Conservation (phyloP, 2,888 invertebrate genomes). For the Aplocera efformata region DNA sequence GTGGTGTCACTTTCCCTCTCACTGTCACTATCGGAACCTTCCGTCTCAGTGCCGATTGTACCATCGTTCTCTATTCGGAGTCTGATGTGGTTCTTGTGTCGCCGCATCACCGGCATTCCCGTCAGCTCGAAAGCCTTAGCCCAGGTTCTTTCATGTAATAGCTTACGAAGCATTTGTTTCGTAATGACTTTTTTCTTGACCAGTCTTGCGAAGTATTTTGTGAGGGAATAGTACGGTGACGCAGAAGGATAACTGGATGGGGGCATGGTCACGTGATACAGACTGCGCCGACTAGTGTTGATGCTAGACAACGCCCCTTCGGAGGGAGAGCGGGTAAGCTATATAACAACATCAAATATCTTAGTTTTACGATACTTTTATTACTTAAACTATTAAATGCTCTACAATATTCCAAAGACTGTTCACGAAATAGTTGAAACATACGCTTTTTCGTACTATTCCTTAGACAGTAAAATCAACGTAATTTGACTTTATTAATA, state of each 20-base stretch:
- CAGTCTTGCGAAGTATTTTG: conserved; percentile 87
- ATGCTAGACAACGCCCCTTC: conserved; percentile 78
- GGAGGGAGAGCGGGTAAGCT: conserved; percentile 77
- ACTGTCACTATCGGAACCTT: conserved; percentile 65
- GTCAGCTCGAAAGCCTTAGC: conserved; percentile 72
- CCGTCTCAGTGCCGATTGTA: conserved; percentile 64
- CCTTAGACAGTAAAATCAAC: no score
- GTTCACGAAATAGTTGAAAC: no score
- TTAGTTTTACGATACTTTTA: conserved; percentile 29
- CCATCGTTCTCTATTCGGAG: conserved; percentile 68
- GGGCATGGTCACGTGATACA: conserved; percentile 83
- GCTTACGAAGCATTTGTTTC: conserved; percentile 85
- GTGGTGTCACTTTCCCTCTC: conserved; percentile 64
- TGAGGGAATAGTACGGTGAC: conserved; percentile 88
- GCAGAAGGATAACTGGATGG: conserved; percentile 88
- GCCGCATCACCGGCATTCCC: conserved; percentile 63
- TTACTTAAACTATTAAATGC: no score
- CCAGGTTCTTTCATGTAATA: conserved; percentile 83
- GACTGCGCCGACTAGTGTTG: conserved; percentile 75
- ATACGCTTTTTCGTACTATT: no score
- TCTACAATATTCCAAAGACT: no score
- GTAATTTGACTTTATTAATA: no score
- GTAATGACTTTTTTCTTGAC: conserved; percentile 87
- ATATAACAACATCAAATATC: conserved; percentile 60
- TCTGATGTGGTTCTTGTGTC: conserved; percentile 69